Conservation (phyloP, 2,797 vertebrate genomes). For the Tolypeutes matacus region DNA sequence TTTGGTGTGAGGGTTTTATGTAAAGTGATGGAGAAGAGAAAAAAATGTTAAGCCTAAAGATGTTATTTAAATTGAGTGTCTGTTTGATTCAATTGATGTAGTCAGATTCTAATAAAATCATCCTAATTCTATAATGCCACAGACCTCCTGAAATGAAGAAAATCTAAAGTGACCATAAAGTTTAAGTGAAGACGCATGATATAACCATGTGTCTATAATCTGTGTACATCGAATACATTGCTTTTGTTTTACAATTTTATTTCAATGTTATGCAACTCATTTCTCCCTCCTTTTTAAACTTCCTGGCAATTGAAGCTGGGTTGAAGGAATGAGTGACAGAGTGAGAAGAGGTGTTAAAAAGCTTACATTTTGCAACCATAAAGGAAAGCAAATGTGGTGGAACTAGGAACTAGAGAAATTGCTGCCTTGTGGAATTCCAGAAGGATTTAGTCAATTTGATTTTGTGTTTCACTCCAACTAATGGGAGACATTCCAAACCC, state of each 20-base stretch:
- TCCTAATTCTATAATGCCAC: constrained; percentile 15
- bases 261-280: not conserved
- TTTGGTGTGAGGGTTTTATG: not conserved
- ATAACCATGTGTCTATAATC: not conserved
- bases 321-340: not conserved
- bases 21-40: not conserved
- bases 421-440: constrained; percentile 80
- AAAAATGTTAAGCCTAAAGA: not conserved
- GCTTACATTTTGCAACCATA: constrained; percentile 37
- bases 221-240: not conserved
- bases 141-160: not conserved
- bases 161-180: not conserved
- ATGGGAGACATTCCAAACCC: constrained; percentile 81
- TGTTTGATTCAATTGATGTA: not conserved
- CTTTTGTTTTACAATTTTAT: constrained; percentile 19
- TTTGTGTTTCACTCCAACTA: constrained; percentile 77
- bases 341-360: constrained; percentile 41
- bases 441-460: constrained; percentile 87
- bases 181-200: not conserved
- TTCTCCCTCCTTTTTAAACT: not conserved
- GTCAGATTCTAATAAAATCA: constrained; percentile 33
- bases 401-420: constrained; percentile 65
- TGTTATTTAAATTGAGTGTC: not conserved
- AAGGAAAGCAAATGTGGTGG: constrained; percentile 50
- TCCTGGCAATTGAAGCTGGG: not conserved